Percentiles rank a stretch among this genome's conserved stretches.
These are phyloP conservation scores for Penaeus chinensis DNA, from an alignment of 1,140 invertebrate species.

Conservation along the genomic window DNA sequence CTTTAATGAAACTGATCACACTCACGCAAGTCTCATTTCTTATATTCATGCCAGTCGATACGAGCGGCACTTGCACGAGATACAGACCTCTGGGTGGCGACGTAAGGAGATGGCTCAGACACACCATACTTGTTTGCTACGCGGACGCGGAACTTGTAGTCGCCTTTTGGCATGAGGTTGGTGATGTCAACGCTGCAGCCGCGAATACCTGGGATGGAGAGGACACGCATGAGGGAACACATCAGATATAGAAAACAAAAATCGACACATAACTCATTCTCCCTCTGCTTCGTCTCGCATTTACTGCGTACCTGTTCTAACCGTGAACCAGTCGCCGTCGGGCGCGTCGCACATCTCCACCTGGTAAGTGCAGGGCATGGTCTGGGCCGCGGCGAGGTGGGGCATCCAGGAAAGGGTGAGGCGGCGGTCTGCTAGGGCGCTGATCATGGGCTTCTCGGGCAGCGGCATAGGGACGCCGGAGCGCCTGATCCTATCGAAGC, in stretches of 20 bases:
- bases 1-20: too few species aligned
- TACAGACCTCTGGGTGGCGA: slow-evolving; percentile 75
- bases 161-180: slow-evolving; percentile 84
- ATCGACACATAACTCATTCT: background rate
- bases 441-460: slow-evolving; percentile 87
- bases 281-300: too few species aligned
- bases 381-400: slow-evolving; percentile 82
- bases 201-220: slow-evolving; percentile 73
- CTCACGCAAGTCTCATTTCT: too few species aligned
- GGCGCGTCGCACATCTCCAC: slow-evolving; percentile 93
- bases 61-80: too few species aligned
- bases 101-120: slow-evolving; percentile 92
- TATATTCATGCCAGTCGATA: too few species aligned
- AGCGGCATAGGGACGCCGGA: slow-evolving; percentile 85
- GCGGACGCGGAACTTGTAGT: slow-evolving; percentile 92
- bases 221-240: background rate
- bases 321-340: slow-evolving; percentile 88
- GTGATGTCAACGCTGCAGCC: slow-evolving; percentile 87
- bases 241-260: background rate
- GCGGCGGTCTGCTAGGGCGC: slow-evolving; percentile 85
- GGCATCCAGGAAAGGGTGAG: slow-evolving; percentile 92
- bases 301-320: slow-evolving; percentile 73
- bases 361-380: slow-evolving; percentile 89
- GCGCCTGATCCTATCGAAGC: slow-evolving; percentile 85
- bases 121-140: slow-evolving; percentile 97